These are phyloP conservation scores for Nemurella pictetii DNA, from an alignment of 2,888 invertebrate genomes.

Conservation along the genomic window DNA sequence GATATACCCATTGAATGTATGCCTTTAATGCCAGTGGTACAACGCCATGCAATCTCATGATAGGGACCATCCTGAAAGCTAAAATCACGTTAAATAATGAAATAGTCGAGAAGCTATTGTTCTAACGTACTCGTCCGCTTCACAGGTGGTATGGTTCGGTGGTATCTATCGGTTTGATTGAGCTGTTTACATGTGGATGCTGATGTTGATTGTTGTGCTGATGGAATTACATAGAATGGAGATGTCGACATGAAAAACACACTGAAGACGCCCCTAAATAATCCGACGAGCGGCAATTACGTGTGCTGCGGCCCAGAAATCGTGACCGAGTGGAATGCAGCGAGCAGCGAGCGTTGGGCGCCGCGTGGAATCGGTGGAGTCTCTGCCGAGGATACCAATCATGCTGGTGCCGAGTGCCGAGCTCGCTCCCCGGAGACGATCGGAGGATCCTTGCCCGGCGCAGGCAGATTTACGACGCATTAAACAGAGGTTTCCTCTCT, in stretches of 20 bases:
- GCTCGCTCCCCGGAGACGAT: not conserved
- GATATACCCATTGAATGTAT: too few relatives aligned
- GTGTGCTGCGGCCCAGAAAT: not conserved
- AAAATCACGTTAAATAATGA: not conserved
- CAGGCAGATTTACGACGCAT: not conserved
- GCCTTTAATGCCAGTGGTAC: too few relatives aligned
- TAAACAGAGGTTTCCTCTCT: not conserved
- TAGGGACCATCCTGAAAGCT: too few relatives aligned
- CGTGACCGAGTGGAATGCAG: conserved; percentile 13
- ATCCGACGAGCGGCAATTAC: conserved; percentile 17
- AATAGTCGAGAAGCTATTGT: not conserved
- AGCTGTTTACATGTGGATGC: conserved; percentile 1
- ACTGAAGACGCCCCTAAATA: conserved; percentile 27
- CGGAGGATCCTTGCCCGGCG: too few relatives aligned
- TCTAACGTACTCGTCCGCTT: not conserved
- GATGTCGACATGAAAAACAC: conserved; percentile 20
- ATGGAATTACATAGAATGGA: not conserved
- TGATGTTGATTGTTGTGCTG: not conserved
- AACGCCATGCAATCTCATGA: too few relatives aligned
- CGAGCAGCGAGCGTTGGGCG: not conserved
- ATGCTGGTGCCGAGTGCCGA: not conserved
- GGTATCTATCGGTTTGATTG: not conserved
- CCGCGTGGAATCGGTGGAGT: not conserved
- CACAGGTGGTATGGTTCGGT: not conserved
- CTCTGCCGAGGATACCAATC: not conserved